These are phyloP conservation scores for Apodemus speciosus DNA, from an alignment of 2,113 vertebrate species.

Conservation along the genomic window DNA sequence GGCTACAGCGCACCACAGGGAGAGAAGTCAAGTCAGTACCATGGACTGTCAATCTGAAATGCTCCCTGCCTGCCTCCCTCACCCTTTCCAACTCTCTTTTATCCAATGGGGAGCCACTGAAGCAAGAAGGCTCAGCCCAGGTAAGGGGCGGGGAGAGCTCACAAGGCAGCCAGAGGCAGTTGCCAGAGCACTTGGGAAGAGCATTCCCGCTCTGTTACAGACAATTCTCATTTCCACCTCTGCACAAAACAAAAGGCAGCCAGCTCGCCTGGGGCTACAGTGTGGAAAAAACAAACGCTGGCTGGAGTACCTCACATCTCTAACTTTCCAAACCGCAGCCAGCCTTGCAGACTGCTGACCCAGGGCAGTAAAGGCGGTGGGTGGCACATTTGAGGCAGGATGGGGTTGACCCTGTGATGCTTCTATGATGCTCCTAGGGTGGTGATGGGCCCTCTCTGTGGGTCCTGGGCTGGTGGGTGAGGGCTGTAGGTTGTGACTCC, in stretches of 20 bases:
- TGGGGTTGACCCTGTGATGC: neutral
- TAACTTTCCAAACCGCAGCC: slow-evolving; percentile 52
- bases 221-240: slow-evolving; percentile 58
- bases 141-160: neutral
- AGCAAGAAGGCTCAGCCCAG: neutral
- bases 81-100: neutral
- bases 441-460: neutral
- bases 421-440: neutral
- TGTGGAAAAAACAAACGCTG: slow-evolving; percentile 58
- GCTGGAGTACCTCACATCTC: neutral
- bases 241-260: slow-evolving; percentile 62
- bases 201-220: slow-evolving; percentile 35
- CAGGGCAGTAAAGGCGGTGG: neutral
- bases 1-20: neutral
- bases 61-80: neutral
- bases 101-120: neutral
- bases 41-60: neutral
- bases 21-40: slow-evolving; percentile 3
- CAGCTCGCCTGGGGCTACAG: neutral
- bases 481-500: neutral
- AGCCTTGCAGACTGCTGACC: neutral
- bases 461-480: neutral
- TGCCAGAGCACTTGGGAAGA: slow-evolving; percentile 26
- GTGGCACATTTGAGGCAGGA: neutral
- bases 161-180: neutral